phyloP scores from a whole-genome alignment of 2,888 invertebrate genomes.

The Agonopterix alstromeriana region DNA sequence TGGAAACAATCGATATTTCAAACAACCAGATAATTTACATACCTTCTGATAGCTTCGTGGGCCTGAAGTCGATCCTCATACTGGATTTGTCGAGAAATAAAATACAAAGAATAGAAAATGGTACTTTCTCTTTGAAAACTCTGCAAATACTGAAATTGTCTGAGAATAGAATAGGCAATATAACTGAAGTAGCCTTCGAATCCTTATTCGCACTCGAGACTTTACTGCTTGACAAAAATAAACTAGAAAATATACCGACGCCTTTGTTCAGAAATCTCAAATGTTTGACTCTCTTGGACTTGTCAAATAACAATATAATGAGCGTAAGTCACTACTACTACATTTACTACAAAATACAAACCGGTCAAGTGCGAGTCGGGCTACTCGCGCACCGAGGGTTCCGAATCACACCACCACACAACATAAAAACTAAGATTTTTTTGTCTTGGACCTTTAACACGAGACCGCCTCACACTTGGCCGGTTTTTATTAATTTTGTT shows the following conservation, averaged over 20 bases:
- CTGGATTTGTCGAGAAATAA: constrained; percentile 83
- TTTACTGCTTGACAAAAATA: constrained; percentile 74
- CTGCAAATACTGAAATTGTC: constrained; percentile 81
- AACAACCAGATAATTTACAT: constrained; percentile 79
- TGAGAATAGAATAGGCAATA: constrained; percentile 79
- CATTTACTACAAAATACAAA: no score
- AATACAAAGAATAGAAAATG: constrained; percentile 76
- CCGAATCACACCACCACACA: no score
- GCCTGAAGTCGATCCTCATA: constrained; percentile 77
- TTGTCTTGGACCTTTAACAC: no score
- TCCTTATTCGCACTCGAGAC: constrained; percentile 69
- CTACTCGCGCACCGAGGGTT: no score
- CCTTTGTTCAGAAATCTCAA: constrained; percentile 65
- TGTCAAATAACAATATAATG: constrained; percentile 72
- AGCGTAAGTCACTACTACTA: constrained; percentile 57
- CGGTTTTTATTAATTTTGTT: no score
- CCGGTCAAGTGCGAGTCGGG: no score
- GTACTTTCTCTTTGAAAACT: constrained; percentile 74
- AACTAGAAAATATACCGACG: constrained; percentile 61
- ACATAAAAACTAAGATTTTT: no score
- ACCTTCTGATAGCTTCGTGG: constrained; percentile 75
- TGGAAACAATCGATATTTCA: constrained; percentile 81
- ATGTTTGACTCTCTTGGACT: constrained; percentile 70
- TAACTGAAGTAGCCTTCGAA: constrained; percentile 75
- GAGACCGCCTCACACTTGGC: no score